Conservation (phyloP, 2,888 invertebrate genomes). For the Galerucella pusilla region DNA sequence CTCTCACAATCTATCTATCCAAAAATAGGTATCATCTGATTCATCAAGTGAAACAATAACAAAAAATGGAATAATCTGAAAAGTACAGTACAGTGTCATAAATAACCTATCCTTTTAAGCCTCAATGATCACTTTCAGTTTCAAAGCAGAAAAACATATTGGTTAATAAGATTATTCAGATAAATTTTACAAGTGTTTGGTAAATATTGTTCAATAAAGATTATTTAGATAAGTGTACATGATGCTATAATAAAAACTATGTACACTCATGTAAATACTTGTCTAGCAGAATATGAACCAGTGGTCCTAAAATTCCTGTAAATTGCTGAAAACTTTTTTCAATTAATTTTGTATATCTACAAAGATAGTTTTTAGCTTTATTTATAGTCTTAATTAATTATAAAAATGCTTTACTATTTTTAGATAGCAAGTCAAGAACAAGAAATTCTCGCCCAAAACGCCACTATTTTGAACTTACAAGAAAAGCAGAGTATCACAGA, state of each 20-base stretch:
- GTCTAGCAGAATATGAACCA: neutral
- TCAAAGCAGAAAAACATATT: neutral
- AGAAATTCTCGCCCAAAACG: conserved; percentile 42
- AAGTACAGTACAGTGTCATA: too few relatives aligned
- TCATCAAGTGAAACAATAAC: too few relatives aligned
- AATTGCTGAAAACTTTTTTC: too few relatives aligned
- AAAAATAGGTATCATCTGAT: too few relatives aligned
- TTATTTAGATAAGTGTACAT: neutral
- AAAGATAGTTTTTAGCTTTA: too few relatives aligned
- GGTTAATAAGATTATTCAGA: neutral
- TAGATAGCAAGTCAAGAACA: conserved; percentile 44
- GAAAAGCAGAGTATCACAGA: conserved; percentile 35
- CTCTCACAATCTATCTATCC: too few relatives aligned
- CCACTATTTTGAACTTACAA: conserved; percentile 36
- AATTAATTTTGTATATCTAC: too few relatives aligned
- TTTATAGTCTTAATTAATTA: too few relatives aligned
- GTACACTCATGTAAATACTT: neutral
- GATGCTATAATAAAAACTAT: neutral
- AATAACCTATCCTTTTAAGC: too few relatives aligned
- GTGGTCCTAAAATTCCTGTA: neutral
- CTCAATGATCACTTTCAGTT: too few relatives aligned
- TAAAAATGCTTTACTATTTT: conserved; percentile 11
- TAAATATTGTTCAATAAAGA: neutral
- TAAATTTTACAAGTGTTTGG: neutral
- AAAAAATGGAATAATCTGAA: too few relatives aligned